These are phyloP conservation scores for Alces alces DNA, from an alignment of 2,113 vertebrate genomes.

Conservation along the genomic window DNA sequence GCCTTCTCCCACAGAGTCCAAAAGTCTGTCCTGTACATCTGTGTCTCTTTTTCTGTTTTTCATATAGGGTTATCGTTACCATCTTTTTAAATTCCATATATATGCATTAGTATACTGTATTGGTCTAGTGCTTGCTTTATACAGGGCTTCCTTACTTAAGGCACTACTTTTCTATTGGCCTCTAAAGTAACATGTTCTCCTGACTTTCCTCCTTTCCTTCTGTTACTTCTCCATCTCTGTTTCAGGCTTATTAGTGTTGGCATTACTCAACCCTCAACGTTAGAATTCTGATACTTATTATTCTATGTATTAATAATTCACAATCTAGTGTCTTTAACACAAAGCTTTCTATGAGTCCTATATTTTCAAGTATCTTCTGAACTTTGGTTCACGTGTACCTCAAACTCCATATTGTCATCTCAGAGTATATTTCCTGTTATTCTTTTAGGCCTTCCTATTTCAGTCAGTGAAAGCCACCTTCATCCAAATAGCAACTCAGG, in stretches of 20 bases:
- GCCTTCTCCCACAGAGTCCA: too few species aligned
- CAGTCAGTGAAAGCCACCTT: not conserved
- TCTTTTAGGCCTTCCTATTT: not conserved
- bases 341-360: not conserved
- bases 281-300: not conserved
- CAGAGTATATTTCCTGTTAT: not conserved
- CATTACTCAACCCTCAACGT: not conserved
- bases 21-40: too few species aligned
- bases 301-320: not conserved
- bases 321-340: not conserved
- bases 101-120: too few species aligned
- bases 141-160: not conserved
- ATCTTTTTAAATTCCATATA: too few species aligned
- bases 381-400: not conserved
- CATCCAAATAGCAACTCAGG: not conserved
- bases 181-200: not conserved
- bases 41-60: too few species aligned
- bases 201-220: not conserved
- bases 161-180: not conserved
- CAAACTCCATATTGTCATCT: not conserved
- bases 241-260: not conserved
- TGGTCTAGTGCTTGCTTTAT: not conserved
- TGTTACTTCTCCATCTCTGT: not conserved
- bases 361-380: not conserved
- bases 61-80: too few species aligned